A percentile compares a stretch with the other conserved stretches of the same genome.
Evolutionary conservation across 2,888 invertebrate genomes (phyloP).

Genomic region (Rhogogaster chlorosoma): DNA sequence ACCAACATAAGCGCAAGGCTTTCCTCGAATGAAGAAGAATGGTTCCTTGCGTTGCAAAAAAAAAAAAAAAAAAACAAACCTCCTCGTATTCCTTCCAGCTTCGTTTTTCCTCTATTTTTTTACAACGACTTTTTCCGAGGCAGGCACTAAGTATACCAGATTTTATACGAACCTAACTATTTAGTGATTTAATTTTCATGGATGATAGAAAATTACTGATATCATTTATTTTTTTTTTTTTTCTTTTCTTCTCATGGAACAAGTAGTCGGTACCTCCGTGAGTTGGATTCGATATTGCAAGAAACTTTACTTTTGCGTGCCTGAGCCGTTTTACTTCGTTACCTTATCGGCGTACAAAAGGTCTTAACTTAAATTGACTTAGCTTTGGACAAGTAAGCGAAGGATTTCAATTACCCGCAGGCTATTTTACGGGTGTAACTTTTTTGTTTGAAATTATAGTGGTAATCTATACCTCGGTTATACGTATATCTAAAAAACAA

Average conservation of each 20-base stretch:
- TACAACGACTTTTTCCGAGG: background rate
- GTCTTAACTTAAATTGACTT: conserved; percentile 43
- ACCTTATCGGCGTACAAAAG: conserved; percentile 21
- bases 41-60: background rate
- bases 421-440: conserved; percentile 30
- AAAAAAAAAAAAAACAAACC: background rate
- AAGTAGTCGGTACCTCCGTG: background rate
- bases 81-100: background rate
- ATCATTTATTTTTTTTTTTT: background rate
- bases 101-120: background rate
- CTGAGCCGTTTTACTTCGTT: background rate
- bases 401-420: conserved; percentile 37
- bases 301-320: background rate
- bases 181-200: background rate
- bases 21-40: background rate
- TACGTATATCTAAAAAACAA: background rate
- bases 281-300: background rate
- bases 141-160: background rate
- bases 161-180: background rate
- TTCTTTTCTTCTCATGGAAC: background rate
- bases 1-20: background rate
- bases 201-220: background rate
- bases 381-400: conserved; percentile 26
- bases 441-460: conserved; percentile 12
- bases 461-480: background rate